Base-by-base conservation (phyloP, 2,113 vertebrate species). In the Taurulus bubalis region DNA sequence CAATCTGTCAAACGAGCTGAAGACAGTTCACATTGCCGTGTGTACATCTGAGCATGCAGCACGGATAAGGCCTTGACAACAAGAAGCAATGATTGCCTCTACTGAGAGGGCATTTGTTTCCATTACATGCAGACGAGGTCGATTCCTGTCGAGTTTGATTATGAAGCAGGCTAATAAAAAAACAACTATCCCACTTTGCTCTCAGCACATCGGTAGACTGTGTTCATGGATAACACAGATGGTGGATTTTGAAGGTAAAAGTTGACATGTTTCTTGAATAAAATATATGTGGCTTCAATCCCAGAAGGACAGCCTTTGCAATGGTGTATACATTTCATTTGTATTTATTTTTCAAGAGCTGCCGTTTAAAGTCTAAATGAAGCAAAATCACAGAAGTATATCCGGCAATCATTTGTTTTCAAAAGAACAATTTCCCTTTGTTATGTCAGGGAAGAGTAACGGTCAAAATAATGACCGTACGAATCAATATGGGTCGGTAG, bases 1-100 rank as follows among this genome's bases (percentile, higher is more conserved):
- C 6, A 74, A 67, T 24, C 15, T 40, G 74, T 85, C 36, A 79
- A 72, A 69, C 38, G 47, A 30, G 53, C 11, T 24, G 30, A 81
- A n/a, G n/a, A 26, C 9, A n/a, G 45, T 34, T 28, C 22, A 9
- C 1, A 40, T 32, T 2, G 20, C 1, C 1, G 0, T 9, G 51
- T 8, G 55, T 6, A 20, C 6, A 12, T 36, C 70, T 24, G 47
- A 65, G 34, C 15, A 70, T 30, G 32, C 64, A 59, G 55, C 18
- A 18, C 22, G 16, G 7, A 65, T 14, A 75, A 12, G 0, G n/a
- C 30, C 14, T 12, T 16, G 10, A 68, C 26, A 63, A 32, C 53
- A 16, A 4, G 30, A 18, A 71, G 28, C 15, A 56, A 79, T 32
- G 38, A 64, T 15, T 42, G 40, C 16, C 32, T 28, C 64, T 9